Evolutionary conservation across 37 sponge, comb jelly and placozoan species (phyloP), one percentile per base, ranked within the genome.

Genomic region (Mnemiopsis leidyi): DNA sequence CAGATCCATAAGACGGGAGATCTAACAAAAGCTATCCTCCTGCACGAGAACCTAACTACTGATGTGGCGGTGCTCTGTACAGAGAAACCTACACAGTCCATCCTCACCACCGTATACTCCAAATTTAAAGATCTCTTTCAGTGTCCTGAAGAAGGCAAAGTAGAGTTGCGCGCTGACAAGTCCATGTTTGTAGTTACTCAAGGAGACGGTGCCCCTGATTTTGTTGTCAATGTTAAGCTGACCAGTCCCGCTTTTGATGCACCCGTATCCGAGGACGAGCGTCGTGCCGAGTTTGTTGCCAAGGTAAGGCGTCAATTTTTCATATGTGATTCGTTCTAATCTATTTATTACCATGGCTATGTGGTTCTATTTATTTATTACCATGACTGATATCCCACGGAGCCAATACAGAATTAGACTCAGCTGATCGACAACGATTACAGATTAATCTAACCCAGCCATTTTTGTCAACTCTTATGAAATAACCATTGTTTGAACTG

Each of bases 1-100:
- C 48, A 85, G 90, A 40, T 85, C 16, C 90, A 85, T 25, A 85
- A 85, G 23, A 85, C 90, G 40, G 90, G 90, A 2, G 90, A 39
- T 39, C 30, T 85, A 0, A 40, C 48, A 39, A 85, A 85, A 25
- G 90, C 90, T 5, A 85, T 39, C 7, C 48, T 85, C n/a, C 61
- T 85, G 24, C 38, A 40, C 30, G 90, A 85, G 61, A 33, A 85
- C 61, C 61, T 85, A 39, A n/a, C 40, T 39, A 61, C 90, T 32
- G 90, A 85, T 25, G 36, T 85, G 1, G 90, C 90, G 1, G 90
- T 85, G 2, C 90, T 85, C 48, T 85, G 90, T 39, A 40, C 90
- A 40, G 61, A 85, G 40, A 85, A 85, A 39, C 90, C 90, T 5
- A 85, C 90, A n/a, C 90, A 39, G 90, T 35, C 61, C 0, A 85